A percentile compares a stretch with the other conserved stretches of the same genome.
phyloP scores from a whole-genome alignment of 2,113 vertebrate genomes.

The Toxotes jaculatrix region DNA sequence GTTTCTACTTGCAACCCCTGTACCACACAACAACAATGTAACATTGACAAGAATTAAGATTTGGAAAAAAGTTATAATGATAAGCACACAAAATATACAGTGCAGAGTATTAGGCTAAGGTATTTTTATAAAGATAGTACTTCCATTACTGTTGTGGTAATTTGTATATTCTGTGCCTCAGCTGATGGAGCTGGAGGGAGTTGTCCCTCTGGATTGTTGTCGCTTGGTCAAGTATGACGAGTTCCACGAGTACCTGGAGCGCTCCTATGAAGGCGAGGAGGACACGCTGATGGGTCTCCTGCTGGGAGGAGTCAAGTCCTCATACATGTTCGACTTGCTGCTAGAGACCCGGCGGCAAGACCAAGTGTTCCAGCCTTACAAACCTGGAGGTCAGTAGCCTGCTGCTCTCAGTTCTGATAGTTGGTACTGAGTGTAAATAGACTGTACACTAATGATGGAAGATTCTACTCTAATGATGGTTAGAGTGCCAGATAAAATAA shows the following conservation, averaged over 20 bases:
- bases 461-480: neutral
- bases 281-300: conserved; percentile 96
- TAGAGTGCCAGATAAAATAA: neutral
- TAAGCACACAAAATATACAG: neutral
- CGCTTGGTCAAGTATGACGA: conserved; percentile 98
- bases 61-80: too few relatives aligned
- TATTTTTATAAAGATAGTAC: neutral
- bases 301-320: conserved; percentile 97
- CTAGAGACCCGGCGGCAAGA: conserved; percentile 93
- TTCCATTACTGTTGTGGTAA: neutral
- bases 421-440: neutral
- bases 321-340: conserved; percentile 98
- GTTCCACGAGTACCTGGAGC: conserved; percentile 98
- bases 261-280: conserved; percentile 96
- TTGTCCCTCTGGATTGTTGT: conserved; percentile 92
- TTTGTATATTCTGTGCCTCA: conserved; percentile 66
- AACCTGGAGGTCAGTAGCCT: conserved; percentile 92
- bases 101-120: neutral
- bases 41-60: neutral
- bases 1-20: neutral
- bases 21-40: neutral
- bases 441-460: neutral
- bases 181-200: conserved; percentile 94
- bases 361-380: conserved; percentile 96
- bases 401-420: neutral